A percentile compares a stretch with the other conserved stretches of the same genome.
These are phyloP conservation scores for Agriopis marginaria DNA, from an alignment of 2,888 invertebrate species.

Conservation along the genomic window DNA sequence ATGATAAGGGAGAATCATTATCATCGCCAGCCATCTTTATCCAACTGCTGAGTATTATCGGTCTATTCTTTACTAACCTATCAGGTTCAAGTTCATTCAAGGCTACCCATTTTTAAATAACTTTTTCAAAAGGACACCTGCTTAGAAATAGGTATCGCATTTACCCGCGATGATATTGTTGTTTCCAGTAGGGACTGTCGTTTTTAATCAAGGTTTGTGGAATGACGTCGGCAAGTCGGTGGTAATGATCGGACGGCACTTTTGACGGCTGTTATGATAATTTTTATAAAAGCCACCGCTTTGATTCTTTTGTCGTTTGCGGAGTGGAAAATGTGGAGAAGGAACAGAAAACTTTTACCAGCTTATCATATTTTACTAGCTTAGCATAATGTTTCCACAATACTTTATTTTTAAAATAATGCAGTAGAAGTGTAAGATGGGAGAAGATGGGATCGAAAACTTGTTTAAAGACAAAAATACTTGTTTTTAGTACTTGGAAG, in stretches of 20 bases:
- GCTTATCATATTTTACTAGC: too few species aligned
- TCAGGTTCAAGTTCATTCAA: too few species aligned
- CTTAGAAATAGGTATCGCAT: constrained; percentile 3
- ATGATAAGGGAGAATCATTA: too few species aligned
- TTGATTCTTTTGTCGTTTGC: constrained; percentile 67
- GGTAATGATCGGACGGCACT: constrained; percentile 36
- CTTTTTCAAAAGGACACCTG: constrained; percentile 14
- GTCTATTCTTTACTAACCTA: too few species aligned
- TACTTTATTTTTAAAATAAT: too few species aligned
- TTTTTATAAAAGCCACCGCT: constrained; percentile 77
- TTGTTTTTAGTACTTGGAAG: too few species aligned
- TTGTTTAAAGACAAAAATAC: too few species aligned
- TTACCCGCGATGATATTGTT: constrained; percentile 44
- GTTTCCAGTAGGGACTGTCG: constrained; percentile 44
- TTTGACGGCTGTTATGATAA: constrained; percentile 68
- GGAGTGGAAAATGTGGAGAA: constrained; percentile 48
- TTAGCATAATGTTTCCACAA: too few species aligned
- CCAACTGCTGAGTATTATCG: too few species aligned
- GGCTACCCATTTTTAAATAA: neutral
- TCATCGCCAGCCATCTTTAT: too few species aligned
- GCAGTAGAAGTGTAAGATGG: too few species aligned
- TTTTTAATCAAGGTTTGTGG: constrained; percentile 49
- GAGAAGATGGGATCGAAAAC: too few species aligned
- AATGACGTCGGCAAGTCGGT: constrained; percentile 46
- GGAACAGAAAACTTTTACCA: constrained; percentile 17